phyloP scores from a whole-genome alignment of 2,888 invertebrate genomes.

The Schizaphis graminum region DNA sequence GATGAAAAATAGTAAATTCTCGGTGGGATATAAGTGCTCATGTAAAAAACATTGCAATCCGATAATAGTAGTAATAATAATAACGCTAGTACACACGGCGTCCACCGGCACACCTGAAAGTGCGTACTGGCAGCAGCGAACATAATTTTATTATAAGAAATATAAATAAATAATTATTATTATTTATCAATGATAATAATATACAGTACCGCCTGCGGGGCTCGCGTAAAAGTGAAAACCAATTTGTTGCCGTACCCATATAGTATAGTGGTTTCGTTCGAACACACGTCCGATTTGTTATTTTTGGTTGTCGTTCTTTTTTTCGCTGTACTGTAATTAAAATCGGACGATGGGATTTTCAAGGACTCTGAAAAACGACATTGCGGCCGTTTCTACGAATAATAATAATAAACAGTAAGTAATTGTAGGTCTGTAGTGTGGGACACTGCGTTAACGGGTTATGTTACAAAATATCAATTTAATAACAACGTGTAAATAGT shows the following conservation, averaged over 20 bases:
- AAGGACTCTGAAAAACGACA: conserved; percentile 46
- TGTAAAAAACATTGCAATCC: conserved; percentile 11
- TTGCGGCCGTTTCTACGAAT: background rate
- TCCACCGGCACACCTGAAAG: background rate
- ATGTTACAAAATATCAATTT: conserved; percentile 54
- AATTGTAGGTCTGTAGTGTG: background rate
- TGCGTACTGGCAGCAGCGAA: background rate
- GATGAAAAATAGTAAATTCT: conserved; percentile 6
- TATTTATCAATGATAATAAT: conserved; percentile 1
- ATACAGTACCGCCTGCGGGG: conserved; percentile 18
- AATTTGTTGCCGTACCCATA: conserved; percentile 24
- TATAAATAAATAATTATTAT: background rate
- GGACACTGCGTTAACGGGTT: background rate
- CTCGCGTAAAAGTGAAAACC: conserved; percentile 53
- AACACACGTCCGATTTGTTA: conserved; percentile 3
- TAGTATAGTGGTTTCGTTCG: conserved; percentile 13
- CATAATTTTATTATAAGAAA: background rate
- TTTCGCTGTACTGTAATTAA: conserved; percentile 13
- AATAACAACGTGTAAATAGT: conserved; percentile 35
- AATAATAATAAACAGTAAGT: conserved; percentile 18
- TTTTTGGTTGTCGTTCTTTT: conserved; percentile 23
- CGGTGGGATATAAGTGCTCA: background rate
- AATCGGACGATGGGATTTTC: conserved; percentile 37
- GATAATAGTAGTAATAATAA: conserved; percentile 12
- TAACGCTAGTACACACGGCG: background rate